Conservation (phyloP, 2,888 invertebrate genomes). For the Tachina grossa region DNA sequence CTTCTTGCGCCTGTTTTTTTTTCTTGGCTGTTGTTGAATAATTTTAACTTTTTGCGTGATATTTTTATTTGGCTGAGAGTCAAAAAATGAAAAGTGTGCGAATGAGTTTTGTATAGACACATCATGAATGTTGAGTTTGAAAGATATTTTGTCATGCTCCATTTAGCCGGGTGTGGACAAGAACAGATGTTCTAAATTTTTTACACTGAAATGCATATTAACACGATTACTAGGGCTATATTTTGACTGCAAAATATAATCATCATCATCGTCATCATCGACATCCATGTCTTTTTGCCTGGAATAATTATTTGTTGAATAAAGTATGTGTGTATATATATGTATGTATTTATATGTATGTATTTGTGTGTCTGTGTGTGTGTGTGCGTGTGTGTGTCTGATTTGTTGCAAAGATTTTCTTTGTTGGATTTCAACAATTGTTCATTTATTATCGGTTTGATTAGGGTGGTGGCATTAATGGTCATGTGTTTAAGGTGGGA, state of each 20-base stretch:
- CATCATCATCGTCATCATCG: slow-evolving; percentile 28
- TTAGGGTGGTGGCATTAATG: slow-evolving; percentile 81
- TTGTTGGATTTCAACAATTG: slow-evolving; percentile 39
- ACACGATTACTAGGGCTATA: slow-evolving; percentile 77
- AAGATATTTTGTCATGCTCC: slow-evolving; percentile 82
- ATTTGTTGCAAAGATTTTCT: slow-evolving; percentile 73
- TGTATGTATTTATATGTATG: neutral
- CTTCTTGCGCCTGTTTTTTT: neutral
- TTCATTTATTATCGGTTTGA: slow-evolving; percentile 66
- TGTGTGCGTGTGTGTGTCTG: slow-evolving; percentile 68
- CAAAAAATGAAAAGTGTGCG: slow-evolving; percentile 44
- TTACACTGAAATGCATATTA: slow-evolving; percentile 79
- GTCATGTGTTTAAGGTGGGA: slow-evolving; percentile 81
- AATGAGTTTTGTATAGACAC: slow-evolving; percentile 56
- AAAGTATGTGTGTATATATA: neutral
- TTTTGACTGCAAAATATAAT: slow-evolving; percentile 60
- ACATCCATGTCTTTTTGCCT: slow-evolving; percentile 22
- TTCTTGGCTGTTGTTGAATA: neutral
- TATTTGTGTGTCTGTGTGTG: slow-evolving; percentile 49
- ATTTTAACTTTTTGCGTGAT: slow-evolving; percentile 54
- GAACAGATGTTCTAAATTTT: slow-evolving; percentile 83
- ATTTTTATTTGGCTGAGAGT: slow-evolving; percentile 40
- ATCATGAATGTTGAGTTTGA: slow-evolving; percentile 39
- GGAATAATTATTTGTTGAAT: slow-evolving; percentile 52
- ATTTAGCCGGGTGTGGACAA: slow-evolving; percentile 82